Percentiles rank a stretch among this genome's conserved stretches.
Evolutionary conservation across 1,140 invertebrate species (phyloP).

Genomic region (Sitobion miscanthi): DNA sequence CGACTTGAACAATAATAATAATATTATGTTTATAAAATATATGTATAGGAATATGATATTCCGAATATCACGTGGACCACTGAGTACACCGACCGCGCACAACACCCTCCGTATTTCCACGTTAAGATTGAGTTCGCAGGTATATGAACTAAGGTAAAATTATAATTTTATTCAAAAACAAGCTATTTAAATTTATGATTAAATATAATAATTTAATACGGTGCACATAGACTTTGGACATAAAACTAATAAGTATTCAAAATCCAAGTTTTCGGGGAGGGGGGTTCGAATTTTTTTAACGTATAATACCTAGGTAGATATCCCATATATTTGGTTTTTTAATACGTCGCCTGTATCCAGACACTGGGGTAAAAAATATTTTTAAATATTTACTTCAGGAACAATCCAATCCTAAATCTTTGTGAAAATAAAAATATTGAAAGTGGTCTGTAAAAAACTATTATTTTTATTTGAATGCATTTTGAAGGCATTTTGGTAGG

Average conservation of each 20-base stretch:
- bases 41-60: neutral
- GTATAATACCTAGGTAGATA: neutral
- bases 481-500: neutral
- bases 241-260: neutral
- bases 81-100: neutral
- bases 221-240: neutral
- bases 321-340: neutral
- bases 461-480: neutral
- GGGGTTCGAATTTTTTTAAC: too few relatives aligned
- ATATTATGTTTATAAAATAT: neutral
- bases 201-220: neutral
- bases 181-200: neutral
- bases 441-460: too few relatives aligned
- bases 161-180: neutral
- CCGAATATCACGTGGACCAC: neutral
- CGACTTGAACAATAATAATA: neutral
- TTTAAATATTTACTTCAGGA: neutral
- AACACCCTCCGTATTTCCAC: neutral
- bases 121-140: rapidly evolving
- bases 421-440: too few relatives aligned
- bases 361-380: too few relatives aligned
- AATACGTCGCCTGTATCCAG: neutral
- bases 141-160: neutral
- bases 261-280: neutral
- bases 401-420: too few relatives aligned